A percentile compares a stretch with the other conserved stretches of the same genome.
Conservation (phyloP, 2,888 invertebrate genomes). For the Phymatocera aterrima region DNA sequence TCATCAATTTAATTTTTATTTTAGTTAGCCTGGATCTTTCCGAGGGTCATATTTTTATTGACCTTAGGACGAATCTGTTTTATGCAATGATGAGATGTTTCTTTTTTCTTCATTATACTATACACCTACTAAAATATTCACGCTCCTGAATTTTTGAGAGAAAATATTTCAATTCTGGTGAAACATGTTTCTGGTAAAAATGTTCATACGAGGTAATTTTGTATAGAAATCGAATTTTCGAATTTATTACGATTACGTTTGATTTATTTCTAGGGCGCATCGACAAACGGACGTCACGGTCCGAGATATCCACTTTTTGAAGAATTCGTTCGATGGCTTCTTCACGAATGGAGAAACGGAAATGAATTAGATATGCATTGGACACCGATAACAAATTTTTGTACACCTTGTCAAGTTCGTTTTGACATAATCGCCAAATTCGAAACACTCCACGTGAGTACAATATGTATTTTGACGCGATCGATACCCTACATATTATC, state of each 20-base stretch:
- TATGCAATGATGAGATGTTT: no score
- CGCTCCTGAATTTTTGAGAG: no score
- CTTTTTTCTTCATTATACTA: no score
- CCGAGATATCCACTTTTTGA: slow-evolving; percentile 86
- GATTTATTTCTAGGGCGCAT: slow-evolving; percentile 61
- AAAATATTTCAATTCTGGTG: no score
- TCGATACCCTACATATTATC: neutral
- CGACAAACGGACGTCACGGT: slow-evolving; percentile 70
- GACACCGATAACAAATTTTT: slow-evolving; percentile 90
- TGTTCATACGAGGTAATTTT: no score
- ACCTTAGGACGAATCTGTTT: no score
- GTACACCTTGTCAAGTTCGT: slow-evolving; percentile 90
- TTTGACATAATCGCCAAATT: slow-evolving; percentile 90
- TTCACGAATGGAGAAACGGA: slow-evolving; percentile 82
- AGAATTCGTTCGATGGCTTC: slow-evolving; percentile 87
- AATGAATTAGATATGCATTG: slow-evolving; percentile 89
- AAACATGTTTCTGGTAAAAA: no score
- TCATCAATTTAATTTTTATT: neutral
- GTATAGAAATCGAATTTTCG: neutral
- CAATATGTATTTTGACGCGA: neutral
- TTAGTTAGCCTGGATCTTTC: no score
- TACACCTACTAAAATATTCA: no score
- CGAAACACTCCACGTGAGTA: slow-evolving; percentile 85
- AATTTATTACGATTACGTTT: neutral
- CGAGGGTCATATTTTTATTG: no score